These are phyloP conservation scores for Indicator maculatus DNA, from an alignment of 2,113 vertebrate species.

Conservation along the genomic window DNA sequence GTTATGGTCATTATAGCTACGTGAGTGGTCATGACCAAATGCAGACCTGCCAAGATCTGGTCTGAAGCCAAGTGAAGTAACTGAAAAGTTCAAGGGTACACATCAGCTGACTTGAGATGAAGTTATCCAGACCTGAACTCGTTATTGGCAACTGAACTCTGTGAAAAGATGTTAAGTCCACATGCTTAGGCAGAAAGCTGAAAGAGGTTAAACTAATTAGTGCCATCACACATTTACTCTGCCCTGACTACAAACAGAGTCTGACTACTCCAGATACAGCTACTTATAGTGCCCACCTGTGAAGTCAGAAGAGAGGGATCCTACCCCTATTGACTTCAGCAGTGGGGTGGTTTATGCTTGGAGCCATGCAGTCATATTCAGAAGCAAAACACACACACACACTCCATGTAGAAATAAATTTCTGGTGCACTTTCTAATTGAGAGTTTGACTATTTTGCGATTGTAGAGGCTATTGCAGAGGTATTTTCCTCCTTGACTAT, in stretches of 20 bases:
- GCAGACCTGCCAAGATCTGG: not conserved
- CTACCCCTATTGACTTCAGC: not conserved
- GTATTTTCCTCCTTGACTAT: not conserved
- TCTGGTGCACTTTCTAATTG: not conserved
- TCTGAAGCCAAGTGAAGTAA: slow-evolving; percentile 25
- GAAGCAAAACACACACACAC: not conserved
- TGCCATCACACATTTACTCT: slow-evolving; percentile 22
- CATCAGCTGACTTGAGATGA: not conserved
- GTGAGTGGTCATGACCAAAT: not conserved
- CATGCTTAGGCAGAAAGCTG: not conserved
- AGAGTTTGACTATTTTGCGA: fast-evolving
- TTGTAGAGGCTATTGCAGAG: not conserved
- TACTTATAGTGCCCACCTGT: not conserved
- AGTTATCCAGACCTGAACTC: slow-evolving; percentile 17
- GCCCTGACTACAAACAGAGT: not conserved
- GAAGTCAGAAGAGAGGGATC: not conserved
- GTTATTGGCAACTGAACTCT: not conserved
- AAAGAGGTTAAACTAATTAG: not conserved
- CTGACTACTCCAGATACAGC: not conserved
- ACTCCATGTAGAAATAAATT: not conserved
- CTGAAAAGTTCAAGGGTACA: slow-evolving; percentile 17
- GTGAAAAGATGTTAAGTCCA: fast-evolving
- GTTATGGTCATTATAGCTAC: not conserved
- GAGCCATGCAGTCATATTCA: not conserved
- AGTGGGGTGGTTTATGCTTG: not conserved